Conservation (phyloP, 2,113 vertebrate species). For the Melanostigma gelatinosum region DNA sequence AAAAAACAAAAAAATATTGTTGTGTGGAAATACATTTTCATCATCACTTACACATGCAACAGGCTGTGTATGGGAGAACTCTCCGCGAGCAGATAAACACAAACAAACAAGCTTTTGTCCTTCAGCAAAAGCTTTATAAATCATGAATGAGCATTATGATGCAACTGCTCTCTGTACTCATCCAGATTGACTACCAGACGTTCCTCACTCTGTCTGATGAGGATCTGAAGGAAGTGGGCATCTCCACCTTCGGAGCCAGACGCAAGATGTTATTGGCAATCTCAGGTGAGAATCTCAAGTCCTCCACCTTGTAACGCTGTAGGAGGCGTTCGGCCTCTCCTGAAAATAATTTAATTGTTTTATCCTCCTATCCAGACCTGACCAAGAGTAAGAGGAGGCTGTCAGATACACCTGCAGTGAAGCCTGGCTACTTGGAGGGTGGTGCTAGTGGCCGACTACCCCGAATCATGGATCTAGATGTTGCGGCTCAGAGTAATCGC, state of each 20-base stretch:
- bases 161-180: constrained; percentile 4
- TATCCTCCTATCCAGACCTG: constrained; percentile 71
- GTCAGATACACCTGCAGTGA: constrained; percentile 75
- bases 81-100: background rate
- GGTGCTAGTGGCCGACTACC: constrained; percentile 85
- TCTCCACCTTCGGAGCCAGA: constrained; percentile 84
- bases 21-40: background rate
- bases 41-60: background rate
- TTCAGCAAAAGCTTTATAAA: background rate
- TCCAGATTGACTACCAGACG: constrained; percentile 85
- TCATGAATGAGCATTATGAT: constrained; percentile 29
- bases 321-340: background rate
- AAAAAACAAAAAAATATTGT: background rate
- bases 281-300: constrained; percentile 71
- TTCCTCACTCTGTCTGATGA: constrained; percentile 86
- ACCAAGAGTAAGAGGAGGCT: constrained; percentile 79
- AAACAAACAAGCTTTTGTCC: background rate
- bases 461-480: constrained; percentile 78
- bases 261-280: constrained; percentile 86
- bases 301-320: background rate
- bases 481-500: constrained; percentile 72
- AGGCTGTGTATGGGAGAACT: background rate
- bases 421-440: constrained; percentile 82
- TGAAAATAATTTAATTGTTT: background rate
- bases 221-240: constrained; percentile 86